Evolutionary conservation across 2,888 invertebrate species (phyloP).

Genomic region (Phalera bucephala): DNA sequence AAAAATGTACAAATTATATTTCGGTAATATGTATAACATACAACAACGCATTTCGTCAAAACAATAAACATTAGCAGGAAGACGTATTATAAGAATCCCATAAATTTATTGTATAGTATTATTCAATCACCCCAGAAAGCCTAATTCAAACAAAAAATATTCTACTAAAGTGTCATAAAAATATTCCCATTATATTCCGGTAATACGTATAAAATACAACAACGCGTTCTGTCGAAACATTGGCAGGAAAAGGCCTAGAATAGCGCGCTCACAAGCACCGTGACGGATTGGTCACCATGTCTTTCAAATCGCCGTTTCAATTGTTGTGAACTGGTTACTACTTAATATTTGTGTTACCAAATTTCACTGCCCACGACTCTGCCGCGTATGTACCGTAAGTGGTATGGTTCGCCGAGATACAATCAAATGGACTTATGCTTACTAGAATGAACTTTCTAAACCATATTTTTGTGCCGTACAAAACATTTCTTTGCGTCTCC

Average conservation of each 20-base stretch:
- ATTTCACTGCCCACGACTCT: slow-evolving; percentile 66
- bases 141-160: no score
- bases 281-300: slow-evolving; percentile 60
- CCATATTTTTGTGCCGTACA: slow-evolving; percentile 41
- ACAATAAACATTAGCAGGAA: no score
- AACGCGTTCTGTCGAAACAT: slow-evolving; percentile 22
- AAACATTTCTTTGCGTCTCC: slow-evolving; percentile 7
- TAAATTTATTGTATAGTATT: no score
- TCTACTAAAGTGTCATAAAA: no score
- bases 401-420: slow-evolving; percentile 62
- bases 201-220: slow-evolving; percentile 13
- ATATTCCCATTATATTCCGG: no score
- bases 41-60: no score
- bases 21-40: no score
- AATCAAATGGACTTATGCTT: slow-evolving; percentile 60
- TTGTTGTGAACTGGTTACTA: slow-evolving; percentile 60
- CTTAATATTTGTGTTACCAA: slow-evolving; percentile 67
- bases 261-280: slow-evolving; percentile 38
- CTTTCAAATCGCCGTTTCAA: slow-evolving; percentile 62
- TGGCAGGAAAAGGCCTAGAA: slow-evolving; percentile 25
- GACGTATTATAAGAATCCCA: no score
- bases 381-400: slow-evolving; percentile 59
- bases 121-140: no score
- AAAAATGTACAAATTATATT: no score
- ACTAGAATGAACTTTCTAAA: slow-evolving; percentile 69